These are phyloP conservation scores for Zoanthus solanderi DNA, from an alignment of 92 coral and sea anemone species.

Conservation along the genomic window DNA sequence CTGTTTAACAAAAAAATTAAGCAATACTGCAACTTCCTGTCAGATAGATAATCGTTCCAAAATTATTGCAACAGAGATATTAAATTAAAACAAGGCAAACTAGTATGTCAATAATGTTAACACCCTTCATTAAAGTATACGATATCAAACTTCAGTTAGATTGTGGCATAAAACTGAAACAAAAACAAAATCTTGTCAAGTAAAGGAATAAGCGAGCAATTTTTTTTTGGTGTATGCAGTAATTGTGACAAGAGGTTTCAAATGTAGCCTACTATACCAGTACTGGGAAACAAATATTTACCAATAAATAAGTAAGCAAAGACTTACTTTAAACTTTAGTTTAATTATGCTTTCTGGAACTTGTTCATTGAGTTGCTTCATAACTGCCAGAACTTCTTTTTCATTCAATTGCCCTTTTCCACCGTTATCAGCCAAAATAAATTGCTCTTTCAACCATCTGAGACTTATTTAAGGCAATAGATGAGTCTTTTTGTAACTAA, in stretches of 20 bases:
- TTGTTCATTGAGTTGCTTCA: constrained; percentile 87
- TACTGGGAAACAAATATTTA: too few species aligned
- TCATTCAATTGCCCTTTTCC: constrained; percentile 93
- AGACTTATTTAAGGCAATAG: constrained; percentile 50
- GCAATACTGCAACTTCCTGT: too few species aligned
- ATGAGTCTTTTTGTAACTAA: neutral
- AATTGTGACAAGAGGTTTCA: neutral
- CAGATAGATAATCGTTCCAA: too few species aligned
- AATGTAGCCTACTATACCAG: neutral
- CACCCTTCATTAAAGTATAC: too few species aligned
- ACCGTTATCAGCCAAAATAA: constrained; percentile 90
- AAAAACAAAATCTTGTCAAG: too few species aligned
- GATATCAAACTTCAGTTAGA: too few species aligned
- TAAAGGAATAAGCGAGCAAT: too few species aligned
- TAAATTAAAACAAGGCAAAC: too few species aligned
- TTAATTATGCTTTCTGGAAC: constrained; percentile 85
- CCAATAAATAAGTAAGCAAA: too few species aligned
- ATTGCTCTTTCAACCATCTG: constrained; percentile 96
- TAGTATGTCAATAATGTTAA: too few species aligned
- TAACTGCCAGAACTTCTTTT: constrained; percentile 80
- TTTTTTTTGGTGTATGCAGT: too few species aligned
- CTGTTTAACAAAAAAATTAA: neutral
- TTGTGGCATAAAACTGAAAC: too few species aligned
- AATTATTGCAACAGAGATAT: neutral
- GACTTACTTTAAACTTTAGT: constrained; percentile 92